A percentile compares a stretch with the other conserved stretches of the same genome.
phyloP scores from a whole-genome alignment of 2,113 vertebrate species.

The Chionomys nivalis region DNA sequence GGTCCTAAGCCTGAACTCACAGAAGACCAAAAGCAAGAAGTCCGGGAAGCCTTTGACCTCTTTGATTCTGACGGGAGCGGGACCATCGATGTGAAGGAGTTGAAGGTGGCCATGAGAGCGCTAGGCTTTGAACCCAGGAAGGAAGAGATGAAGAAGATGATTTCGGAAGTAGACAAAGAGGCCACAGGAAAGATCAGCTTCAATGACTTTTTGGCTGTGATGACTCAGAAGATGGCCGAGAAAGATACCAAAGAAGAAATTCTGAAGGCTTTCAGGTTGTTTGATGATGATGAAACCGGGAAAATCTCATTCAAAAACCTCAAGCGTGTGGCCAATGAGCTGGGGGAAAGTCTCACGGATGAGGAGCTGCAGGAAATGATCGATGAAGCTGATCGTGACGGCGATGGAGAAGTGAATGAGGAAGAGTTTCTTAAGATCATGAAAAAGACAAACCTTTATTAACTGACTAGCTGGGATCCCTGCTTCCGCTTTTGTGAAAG shows the following conservation, averaged over 20 bases:
- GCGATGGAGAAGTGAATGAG: conserved; percentile 74
- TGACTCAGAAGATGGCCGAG: conserved; percentile 98
- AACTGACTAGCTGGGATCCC: not conserved
- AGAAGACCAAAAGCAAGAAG: conserved; percentile 93
- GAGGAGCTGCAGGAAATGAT: conserved; percentile 94
- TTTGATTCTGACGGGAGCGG: conserved; percentile 93
- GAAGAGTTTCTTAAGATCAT: conserved; percentile 78
- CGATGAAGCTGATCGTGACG: conserved; percentile 75
- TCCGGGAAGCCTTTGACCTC: conserved; percentile 95
- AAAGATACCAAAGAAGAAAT: conserved; percentile 98
- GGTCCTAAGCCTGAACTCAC: conserved; percentile 91
- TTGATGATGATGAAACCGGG: conserved; percentile 96
- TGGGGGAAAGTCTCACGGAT: conserved; percentile 95
- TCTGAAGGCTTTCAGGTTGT: conserved; percentile 95
- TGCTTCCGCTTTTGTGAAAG: not conserved
- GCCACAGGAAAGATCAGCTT: conserved; percentile 94
- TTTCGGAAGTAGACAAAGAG: conserved; percentile 93
- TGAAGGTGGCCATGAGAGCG: conserved; percentile 97
- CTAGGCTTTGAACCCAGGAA: conserved; percentile 97
- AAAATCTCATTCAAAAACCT: conserved; percentile 97
- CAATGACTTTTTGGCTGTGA: conserved; percentile 91
- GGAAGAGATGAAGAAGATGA: conserved; percentile 96
- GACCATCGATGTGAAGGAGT: conserved; percentile 92
- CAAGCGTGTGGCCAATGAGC: conserved; percentile 93
- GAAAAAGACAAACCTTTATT: conserved; percentile 68